phyloP scores from a whole-genome alignment of 2,888 invertebrate species.

The Poecilobothrus nobilitatus region DNA sequence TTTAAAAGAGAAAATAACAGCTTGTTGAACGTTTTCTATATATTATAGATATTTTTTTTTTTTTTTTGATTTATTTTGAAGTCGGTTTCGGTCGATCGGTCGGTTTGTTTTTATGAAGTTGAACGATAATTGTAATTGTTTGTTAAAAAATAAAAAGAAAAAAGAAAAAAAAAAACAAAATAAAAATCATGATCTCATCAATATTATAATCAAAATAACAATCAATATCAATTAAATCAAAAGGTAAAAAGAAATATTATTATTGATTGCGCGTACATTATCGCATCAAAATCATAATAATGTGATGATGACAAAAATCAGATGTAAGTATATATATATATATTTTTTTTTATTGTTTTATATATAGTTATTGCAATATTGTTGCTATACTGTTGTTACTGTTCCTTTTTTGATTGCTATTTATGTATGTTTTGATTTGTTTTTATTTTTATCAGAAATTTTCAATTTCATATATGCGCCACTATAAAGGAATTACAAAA shows the following conservation, averaged over 20 bases:
- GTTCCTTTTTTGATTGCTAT: neutral
- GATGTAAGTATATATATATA: neutral
- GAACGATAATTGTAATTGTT: neutral
- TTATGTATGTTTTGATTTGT: too few relatives aligned
- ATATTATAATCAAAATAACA: neutral
- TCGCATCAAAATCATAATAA: neutral
- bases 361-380: neutral
- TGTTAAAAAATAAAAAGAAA: too few relatives aligned
- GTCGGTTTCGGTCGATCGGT: neutral
- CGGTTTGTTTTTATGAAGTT: too few relatives aligned
- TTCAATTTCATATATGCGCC: neutral
- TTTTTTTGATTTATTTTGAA: neutral
- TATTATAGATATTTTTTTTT: too few relatives aligned
- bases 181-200: neutral
- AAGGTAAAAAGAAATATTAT: too few relatives aligned
- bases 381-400: neutral
- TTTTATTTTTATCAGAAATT: neutral
- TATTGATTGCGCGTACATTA: neutral
- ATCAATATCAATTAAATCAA: neutral
- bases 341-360: neutral
- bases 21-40: neutral
- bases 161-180: too few relatives aligned
- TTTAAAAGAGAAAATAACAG: neutral
- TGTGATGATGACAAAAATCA: conserved; percentile 1
- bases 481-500: neutral